Evolutionary conservation across 2,888 invertebrate species (phyloP).

Genomic region (Steinernema carpocapsae): DNA sequence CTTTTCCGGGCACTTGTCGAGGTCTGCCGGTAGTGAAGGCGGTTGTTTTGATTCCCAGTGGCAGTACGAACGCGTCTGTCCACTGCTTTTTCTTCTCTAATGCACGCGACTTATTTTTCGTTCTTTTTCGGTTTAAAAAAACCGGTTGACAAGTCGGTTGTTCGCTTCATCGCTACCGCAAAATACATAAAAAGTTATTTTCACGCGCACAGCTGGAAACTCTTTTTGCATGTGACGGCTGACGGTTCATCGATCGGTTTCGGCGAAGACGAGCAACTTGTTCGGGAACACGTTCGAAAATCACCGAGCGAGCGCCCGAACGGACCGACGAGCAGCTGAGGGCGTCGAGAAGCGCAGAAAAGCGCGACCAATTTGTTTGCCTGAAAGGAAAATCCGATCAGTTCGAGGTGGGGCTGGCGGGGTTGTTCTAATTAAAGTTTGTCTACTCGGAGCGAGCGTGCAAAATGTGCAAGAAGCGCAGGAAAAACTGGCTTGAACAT

Average conservation of each 20-base stretch:
- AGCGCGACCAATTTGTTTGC: not conserved
- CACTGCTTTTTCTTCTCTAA: slow-evolving; percentile 26
- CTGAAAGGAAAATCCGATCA: slow-evolving; percentile 1
- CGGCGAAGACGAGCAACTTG: slow-evolving; percentile 15
- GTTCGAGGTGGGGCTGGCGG: not conserved
- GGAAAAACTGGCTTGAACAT: slow-evolving; percentile 23
- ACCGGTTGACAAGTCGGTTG: slow-evolving; percentile 31
- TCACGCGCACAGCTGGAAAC: slow-evolving; percentile 30
- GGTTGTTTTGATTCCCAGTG: slow-evolving; percentile 26
- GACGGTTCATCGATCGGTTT: slow-evolving; percentile 27
- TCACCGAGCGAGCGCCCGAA: not conserved
- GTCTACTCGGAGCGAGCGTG: not conserved
- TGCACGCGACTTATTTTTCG: slow-evolving; percentile 34
- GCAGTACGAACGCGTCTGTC: slow-evolving; percentile 23
- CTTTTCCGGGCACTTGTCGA: not conserved
- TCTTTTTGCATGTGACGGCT: not conserved
- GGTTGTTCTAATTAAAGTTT: not conserved
- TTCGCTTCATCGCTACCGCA: slow-evolving; percentile 27
- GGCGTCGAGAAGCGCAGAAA: not conserved
- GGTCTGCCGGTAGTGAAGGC: not conserved
- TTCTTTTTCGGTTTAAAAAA: slow-evolving; percentile 33
- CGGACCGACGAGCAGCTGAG: not conserved
- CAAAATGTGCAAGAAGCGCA: not conserved
- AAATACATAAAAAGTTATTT: slow-evolving; percentile 35
- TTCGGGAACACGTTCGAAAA: slow-evolving; percentile 26